Evolutionary conservation across 2,888 invertebrate species (phyloP).

Genomic region (Brachypalpus laphriformis): DNA sequence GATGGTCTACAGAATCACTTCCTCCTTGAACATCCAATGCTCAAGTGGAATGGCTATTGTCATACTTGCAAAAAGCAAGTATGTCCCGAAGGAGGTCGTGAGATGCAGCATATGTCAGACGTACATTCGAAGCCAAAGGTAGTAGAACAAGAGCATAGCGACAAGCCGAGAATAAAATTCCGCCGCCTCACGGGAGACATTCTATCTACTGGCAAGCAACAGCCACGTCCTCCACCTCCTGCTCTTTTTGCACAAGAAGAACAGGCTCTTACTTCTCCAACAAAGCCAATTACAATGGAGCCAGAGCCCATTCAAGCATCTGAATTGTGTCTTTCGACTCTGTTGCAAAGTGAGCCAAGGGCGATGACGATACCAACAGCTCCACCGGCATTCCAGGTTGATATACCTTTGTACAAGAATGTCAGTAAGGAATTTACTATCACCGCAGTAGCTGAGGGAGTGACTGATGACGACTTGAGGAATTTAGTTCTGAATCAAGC

Average conservation of each 20-base stretch:
- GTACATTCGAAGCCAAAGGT: constrained; percentile 66
- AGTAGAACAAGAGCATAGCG: neutral
- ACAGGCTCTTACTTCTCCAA: neutral
- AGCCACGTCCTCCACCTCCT: neutral
- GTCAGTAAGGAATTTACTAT: constrained; percentile 74
- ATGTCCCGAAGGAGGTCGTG: constrained; percentile 61
- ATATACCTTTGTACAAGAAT: constrained; percentile 69
- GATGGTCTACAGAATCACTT: constrained; percentile 80
- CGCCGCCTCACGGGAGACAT: constrained; percentile 79
- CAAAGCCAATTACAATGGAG: neutral
- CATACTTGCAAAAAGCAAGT: constrained; percentile 82
- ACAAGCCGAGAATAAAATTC: constrained; percentile 76
- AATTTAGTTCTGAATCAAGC: constrained; percentile 50
- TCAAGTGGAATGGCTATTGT: constrained; percentile 85
- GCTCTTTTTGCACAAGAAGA: too few species aligned
- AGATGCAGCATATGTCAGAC: constrained; percentile 79
- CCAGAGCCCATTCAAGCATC: neutral
- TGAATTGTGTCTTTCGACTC: constrained; percentile 33
- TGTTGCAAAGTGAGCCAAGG: constrained; percentile 64
- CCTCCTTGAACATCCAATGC: constrained; percentile 78
- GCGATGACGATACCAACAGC: constrained; percentile 68
- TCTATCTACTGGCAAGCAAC: constrained; percentile 71
- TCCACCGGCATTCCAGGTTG: constrained; percentile 20
- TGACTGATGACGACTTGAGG: constrained; percentile 10
- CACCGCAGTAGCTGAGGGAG: constrained; percentile 75